Evolutionary conservation across 37 sponge, comb jelly and placozoan genomes (phyloP).

Genomic region (Spongia lamella): DNA sequence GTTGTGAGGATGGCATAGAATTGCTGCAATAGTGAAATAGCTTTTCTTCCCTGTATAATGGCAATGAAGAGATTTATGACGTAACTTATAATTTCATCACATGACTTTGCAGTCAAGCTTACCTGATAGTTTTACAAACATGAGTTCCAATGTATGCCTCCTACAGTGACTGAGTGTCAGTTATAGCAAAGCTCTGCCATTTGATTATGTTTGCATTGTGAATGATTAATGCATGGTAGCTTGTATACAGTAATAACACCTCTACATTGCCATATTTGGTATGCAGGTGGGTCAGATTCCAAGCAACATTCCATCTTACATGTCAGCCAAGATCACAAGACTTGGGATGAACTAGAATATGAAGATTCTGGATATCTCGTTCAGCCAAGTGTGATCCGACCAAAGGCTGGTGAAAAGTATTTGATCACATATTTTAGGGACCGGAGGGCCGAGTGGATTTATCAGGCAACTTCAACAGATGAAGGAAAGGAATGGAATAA

Average conservation of each 20-base stretch:
- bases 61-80: too few species aligned
- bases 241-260: too few species aligned
- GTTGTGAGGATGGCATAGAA: too few species aligned
- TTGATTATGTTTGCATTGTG: background rate
- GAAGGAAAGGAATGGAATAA: conserved; percentile 31
- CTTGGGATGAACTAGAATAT: conserved; percentile 29
- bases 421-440: conserved; percentile 52
- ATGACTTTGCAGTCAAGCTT: too few species aligned
- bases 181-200: background rate
- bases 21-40: too few species aligned
- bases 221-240: too few species aligned
- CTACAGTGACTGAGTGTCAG: too few species aligned
- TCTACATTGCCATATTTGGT: background rate
- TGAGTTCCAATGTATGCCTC: too few species aligned
- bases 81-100: too few species aligned
- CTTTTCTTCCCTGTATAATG: too few species aligned
- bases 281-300: background rate
- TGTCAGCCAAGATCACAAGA: conserved; percentile 24
- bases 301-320: conserved; percentile 40
- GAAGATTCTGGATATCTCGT: conserved; percentile 50
- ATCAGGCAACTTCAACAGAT: conserved; percentile 35
- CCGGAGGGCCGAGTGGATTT: conserved; percentile 40
- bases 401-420: conserved; percentile 3
- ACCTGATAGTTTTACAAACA: too few species aligned
- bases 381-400: conserved; percentile 63